Evolutionary conservation across 2,797 vertebrate genomes (phyloP).

Genomic region (Lagodon rhomboides): DNA sequence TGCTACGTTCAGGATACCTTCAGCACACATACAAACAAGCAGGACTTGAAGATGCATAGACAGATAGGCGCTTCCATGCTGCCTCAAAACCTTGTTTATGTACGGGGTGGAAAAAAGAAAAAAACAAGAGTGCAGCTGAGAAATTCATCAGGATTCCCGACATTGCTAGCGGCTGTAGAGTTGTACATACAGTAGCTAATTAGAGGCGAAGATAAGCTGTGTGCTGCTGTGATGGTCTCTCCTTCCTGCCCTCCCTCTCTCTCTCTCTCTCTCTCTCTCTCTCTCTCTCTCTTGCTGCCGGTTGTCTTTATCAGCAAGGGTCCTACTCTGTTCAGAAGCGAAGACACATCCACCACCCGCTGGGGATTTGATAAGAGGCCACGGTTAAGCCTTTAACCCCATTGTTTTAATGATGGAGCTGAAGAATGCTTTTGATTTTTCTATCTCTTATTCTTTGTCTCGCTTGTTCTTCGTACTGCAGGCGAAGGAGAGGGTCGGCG

Average conservation of each 20-base stretch:
- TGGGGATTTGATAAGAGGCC: slow-evolving; percentile 76
- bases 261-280: slow-evolving; percentile 35
- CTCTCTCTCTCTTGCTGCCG: slow-evolving; percentile 43
- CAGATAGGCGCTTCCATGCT: slow-evolving; percentile 8
- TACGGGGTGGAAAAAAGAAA: neutral
- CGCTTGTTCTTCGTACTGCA: neutral
- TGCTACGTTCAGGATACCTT: slow-evolving; percentile 49
- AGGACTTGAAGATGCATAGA: slow-evolving; percentile 27
- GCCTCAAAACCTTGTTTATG: slow-evolving; percentile 49
- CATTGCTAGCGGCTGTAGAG: slow-evolving; percentile 56
- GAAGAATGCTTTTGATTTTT: slow-evolving; percentile 54
- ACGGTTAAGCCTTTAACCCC: slow-evolving; percentile 77
- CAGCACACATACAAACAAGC: slow-evolving; percentile 41
- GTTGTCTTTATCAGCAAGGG: slow-evolving; percentile 71
- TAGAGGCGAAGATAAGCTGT: slow-evolving; percentile 71
- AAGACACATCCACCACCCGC: slow-evolving; percentile 74
- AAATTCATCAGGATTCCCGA: slow-evolving; percentile 63
- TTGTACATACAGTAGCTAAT: slow-evolving; percentile 75
- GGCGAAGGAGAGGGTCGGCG: slow-evolving; percentile 9
- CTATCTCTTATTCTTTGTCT: slow-evolving; percentile 24
- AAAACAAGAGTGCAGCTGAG: slow-evolving; percentile 35
- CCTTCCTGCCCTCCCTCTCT: neutral
- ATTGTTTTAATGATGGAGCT: slow-evolving; percentile 78
- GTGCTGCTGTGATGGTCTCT: slow-evolving; percentile 28
- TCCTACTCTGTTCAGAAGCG: slow-evolving; percentile 64